Base-by-base conservation (phyloP, 1,140 invertebrate species). In the Brachionus manjavacas region DNA sequence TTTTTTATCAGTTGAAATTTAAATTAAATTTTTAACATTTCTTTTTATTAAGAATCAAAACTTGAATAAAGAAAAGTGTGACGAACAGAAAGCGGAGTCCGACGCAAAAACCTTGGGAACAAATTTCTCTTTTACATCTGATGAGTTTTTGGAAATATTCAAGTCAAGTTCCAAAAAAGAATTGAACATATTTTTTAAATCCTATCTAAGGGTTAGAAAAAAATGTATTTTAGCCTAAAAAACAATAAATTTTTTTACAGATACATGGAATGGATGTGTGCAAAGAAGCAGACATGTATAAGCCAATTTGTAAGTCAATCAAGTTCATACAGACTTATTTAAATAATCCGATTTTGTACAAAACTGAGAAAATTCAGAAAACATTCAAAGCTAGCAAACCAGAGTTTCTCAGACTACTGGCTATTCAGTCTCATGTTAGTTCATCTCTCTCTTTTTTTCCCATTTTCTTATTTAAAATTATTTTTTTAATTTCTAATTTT, bases 331-430 rank as follows among this genome's bases (percentile, higher is more conserved):
- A 68, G 20, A 64, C 49, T 14, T 81, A n/a, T 46, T 35, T 81
- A 43, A 31, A 14, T 7, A 68, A 81, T 81, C 52, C 79, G 41
- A 81, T 64, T 39, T 12, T 31, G 39, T 81, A 64, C 31, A 41
- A 81, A 43, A 46, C 52, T 11, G 79, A 81, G n/a, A 81, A 81
- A 46, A 39, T 81, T 20, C 79, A 81, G n/a, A 81, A 81, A 81
- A 35, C 16, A n/a, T 81, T 64, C 52, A 81, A 81, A 64, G n/a
- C 39, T 12, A 81, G 66, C 14, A 81, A 81, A 25, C 31, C 49
- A 3, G 79, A 81, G 52, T 81, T 81, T 66, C 41, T 81, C n/a
- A n/a, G 79, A 9, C 28, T 81, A n/a, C 39, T 81, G 11, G 79
- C 79, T 23, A 81, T 81, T 35, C 41, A 64, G 20, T n/a, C 79